These are phyloP conservation scores for Dryocosmus kuriphilus DNA, from an alignment of 2,888 invertebrate species.

Conservation along the genomic window DNA sequence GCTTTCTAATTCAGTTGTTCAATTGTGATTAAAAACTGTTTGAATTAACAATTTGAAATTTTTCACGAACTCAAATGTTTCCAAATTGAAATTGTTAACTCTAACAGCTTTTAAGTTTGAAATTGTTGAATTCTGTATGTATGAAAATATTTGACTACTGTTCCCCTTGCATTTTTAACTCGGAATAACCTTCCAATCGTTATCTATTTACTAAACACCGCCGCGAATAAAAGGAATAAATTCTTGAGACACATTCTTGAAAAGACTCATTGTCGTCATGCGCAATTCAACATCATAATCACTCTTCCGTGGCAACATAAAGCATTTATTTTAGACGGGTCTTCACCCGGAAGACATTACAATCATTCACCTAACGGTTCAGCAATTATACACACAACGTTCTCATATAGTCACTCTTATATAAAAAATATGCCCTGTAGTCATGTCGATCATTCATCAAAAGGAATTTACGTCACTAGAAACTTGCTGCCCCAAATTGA, in stretches of 20 bases:
- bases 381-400: slow-evolving; percentile 20
- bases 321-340: slow-evolving; percentile 34
- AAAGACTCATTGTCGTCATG: slow-evolving; percentile 14
- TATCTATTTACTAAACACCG: not conserved
- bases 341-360: slow-evolving; percentile 36
- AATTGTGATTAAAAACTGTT: no score
- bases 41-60: no score
- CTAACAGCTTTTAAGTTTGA: no score
- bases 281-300: slow-evolving; percentile 34
- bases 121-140: no score
- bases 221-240: not conserved
- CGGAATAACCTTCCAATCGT: no score
- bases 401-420: slow-evolving; percentile 3
- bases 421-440: slow-evolving; percentile 18
- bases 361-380: slow-evolving; percentile 36
- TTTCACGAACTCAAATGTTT: no score
- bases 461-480: slow-evolving; percentile 16
- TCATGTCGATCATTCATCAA: slow-evolving; percentile 19
- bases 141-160: no score
- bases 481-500: slow-evolving; percentile 1
- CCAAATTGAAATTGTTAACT: no score
- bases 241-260: not conserved
- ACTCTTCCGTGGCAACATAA: slow-evolving; percentile 16
- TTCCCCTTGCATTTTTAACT: no score
- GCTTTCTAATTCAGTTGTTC: no score